Evolutionary conservation across 2,113 vertebrate species (phyloP).

Genomic region (Trogon surrucura): DNA sequence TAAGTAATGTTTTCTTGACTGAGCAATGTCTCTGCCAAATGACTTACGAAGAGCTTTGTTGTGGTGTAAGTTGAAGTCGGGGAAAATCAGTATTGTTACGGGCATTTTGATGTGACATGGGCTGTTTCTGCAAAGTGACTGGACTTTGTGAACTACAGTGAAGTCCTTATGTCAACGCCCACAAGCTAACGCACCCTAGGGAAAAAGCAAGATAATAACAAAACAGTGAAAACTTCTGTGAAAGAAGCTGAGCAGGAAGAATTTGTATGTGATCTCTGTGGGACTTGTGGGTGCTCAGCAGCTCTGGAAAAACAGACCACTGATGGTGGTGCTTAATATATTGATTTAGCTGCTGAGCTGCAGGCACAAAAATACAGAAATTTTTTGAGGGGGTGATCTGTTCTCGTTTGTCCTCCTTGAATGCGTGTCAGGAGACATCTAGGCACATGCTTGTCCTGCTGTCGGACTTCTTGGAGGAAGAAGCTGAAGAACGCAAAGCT

Average conservation of each 20-base stretch:
- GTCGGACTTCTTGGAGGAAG: neutral
- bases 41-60: slow-evolving; percentile 12
- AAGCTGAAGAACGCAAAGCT: neutral
- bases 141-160: neutral
- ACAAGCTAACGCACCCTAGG: neutral
- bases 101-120: slow-evolving; percentile 19
- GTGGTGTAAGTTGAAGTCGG: slow-evolving; percentile 15
- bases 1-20: slow-evolving; percentile 32
- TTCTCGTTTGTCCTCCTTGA: neutral
- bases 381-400: neutral
- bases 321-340: neutral
- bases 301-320: neutral
- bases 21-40: neutral
- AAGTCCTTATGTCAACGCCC: neutral
- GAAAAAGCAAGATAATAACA: neutral
- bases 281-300: neutral
- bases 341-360: neutral
- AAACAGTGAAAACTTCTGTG: neutral
- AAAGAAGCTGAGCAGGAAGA: neutral
- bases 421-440: neutral
- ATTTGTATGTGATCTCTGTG: neutral
- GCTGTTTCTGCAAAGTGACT: neutral
- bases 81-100: neutral
- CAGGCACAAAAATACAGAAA: neutral
- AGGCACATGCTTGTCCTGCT: neutral